These are phyloP conservation scores for Lagodon rhomboides DNA, from an alignment of 2,797 vertebrate species.

Conservation along the genomic window DNA sequence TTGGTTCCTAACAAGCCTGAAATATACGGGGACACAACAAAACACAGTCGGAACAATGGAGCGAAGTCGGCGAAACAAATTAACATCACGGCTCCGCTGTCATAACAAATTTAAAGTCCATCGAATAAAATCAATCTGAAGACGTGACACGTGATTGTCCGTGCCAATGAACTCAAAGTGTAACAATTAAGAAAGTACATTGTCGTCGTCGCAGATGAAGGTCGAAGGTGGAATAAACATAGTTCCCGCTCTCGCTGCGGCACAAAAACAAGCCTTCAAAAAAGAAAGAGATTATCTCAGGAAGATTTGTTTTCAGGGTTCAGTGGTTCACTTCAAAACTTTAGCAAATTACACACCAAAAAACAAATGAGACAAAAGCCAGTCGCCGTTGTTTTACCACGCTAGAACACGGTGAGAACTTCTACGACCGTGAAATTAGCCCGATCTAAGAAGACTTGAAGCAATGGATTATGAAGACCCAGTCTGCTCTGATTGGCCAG, in stretches of 20 bases:
- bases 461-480: not conserved
- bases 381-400: not conserved
- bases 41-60: not conserved
- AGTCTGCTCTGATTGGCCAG: no score
- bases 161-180: not conserved
- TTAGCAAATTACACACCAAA: not conserved
- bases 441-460: not conserved
- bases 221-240: not conserved
- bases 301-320: not conserved
- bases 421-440: not conserved
- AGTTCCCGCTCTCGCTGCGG: not conserved
- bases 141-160: not conserved
- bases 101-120: not conserved
- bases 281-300: not conserved
- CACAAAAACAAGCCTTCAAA: not conserved
- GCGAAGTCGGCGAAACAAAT: not conserved
- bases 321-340: not conserved
- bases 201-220: not conserved
- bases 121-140: not conserved
- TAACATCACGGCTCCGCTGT: not conserved
- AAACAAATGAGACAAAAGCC: not conserved
- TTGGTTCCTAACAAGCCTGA: slow-evolving; percentile 39
- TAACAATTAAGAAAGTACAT: not conserved
- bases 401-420: not conserved
- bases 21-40: slow-evolving; percentile 6